A percentile compares a stretch with the other conserved stretches of the same genome.
These are phyloP conservation scores for Marasmarcha lunaedactyla DNA, from an alignment of 2,888 invertebrate genomes.

Conservation along the genomic window DNA sequence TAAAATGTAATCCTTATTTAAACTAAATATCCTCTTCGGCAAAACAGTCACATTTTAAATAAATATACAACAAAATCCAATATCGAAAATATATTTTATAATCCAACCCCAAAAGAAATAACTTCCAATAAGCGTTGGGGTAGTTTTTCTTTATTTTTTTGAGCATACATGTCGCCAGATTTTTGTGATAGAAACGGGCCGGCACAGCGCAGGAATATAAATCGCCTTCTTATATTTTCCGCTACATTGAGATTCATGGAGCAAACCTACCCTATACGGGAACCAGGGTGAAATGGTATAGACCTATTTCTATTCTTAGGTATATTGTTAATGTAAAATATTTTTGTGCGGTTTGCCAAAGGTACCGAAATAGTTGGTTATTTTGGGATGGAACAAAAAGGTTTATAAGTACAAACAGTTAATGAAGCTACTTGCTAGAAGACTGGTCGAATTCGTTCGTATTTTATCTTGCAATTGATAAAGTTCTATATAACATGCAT, in stretches of 20 bases:
- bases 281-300: conserved; percentile 45
- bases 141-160: conserved; percentile 26
- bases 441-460: too few species aligned
- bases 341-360: conserved; percentile 1
- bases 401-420: too few species aligned
- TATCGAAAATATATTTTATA: too few species aligned
- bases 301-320: conserved; percentile 11
- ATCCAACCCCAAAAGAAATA: background rate
- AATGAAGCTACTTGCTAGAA: too few species aligned
- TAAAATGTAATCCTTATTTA: too few species aligned
- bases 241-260: conserved; percentile 67
- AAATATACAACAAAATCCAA: too few species aligned
- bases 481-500: too few species aligned
- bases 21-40: too few species aligned
- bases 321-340: background rate
- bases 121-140: conserved; percentile 20
- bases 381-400: too few species aligned
- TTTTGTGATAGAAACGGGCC: conserved; percentile 52
- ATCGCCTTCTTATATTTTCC: conserved; percentile 68
- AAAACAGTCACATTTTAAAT: too few species aligned
- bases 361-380: too few species aligned
- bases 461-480: too few species aligned
- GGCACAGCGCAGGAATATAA: conserved; percentile 54
- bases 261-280: conserved; percentile 54
- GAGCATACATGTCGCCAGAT: conserved; percentile 40